Evolutionary conservation across 2,797 vertebrate genomes (phyloP).

Genomic region (Phrynocephalus vlangalii): DNA sequence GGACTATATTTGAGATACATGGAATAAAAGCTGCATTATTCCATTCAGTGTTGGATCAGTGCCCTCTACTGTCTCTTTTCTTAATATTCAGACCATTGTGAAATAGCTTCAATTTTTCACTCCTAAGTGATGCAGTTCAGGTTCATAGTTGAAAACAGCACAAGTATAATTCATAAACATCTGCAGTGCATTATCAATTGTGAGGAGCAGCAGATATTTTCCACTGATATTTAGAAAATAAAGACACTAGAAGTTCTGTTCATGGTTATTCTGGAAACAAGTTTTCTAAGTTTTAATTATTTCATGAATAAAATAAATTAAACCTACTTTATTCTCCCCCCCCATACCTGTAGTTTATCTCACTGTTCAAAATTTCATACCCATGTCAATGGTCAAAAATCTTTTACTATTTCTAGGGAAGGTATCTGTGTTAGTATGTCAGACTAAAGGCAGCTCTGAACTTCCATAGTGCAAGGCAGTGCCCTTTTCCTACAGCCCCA

Average conservation of each 20-base stretch:
- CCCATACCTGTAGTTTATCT: neutral
- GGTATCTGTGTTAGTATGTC: no score
- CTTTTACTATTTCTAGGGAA: neutral
- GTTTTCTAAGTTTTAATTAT: neutral
- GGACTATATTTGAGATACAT: neutral
- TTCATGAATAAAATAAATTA: neutral
- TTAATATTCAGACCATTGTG: neutral
- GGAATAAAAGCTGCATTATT: neutral
- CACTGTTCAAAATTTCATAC: neutral
- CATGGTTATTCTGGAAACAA: neutral
- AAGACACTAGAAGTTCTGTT: neutral
- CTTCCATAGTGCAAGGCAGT: no score
- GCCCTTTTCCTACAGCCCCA: no score
- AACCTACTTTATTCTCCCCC: neutral
- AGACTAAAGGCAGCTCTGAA: no score
- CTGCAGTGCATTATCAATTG: neutral
- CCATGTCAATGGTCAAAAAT: neutral
- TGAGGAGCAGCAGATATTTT: neutral
- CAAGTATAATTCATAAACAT: neutral
- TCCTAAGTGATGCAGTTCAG: fast-evolving
- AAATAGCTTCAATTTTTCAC: fast-evolving
- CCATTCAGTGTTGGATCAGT: slow-evolving; percentile 51
- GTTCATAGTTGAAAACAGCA: fast-evolving
- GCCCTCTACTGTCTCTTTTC: slow-evolving; percentile 73
- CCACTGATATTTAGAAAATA: neutral